phyloP scores from a whole-genome alignment of 2,888 invertebrate genomes.

The Ophioninae sp. region DNA sequence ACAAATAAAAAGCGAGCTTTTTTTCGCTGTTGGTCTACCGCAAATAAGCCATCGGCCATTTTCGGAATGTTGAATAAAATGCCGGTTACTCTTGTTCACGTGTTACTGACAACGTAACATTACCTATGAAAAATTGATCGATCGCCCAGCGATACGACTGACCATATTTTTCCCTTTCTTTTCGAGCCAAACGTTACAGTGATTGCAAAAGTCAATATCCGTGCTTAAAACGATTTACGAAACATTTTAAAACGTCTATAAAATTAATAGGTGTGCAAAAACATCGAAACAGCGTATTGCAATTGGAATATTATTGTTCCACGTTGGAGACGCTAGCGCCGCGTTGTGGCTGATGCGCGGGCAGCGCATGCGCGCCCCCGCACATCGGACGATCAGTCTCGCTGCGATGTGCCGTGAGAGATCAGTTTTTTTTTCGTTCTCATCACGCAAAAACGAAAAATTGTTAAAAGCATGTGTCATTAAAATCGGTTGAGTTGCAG shows the following conservation, averaged over 20 bases:
- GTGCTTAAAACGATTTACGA: not conserved
- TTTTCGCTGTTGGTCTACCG: constrained; percentile 3
- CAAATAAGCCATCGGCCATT: constrained; percentile 57
- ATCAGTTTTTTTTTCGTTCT: not conserved
- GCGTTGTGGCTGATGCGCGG: not conserved
- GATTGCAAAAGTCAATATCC: not conserved
- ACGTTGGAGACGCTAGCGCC: not conserved
- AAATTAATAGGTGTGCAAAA: no score
- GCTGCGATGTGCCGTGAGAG: not conserved
- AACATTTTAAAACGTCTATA: not conserved
- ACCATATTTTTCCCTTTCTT: no score
- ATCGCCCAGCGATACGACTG: not conserved
- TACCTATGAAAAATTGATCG: not conserved
- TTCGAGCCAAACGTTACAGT: not conserved
- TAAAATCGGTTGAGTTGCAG: not conserved
- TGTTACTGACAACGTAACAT: not conserved
- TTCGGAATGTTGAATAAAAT: constrained; percentile 32
- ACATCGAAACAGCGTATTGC: not conserved
- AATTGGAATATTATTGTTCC: not conserved
- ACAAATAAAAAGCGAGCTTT: constrained; percentile 5
- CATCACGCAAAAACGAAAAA: not conserved
- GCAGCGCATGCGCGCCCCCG: not conserved
- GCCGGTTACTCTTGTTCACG: constrained; percentile 1
- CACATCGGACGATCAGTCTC: not conserved
- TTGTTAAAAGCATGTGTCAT: not conserved